Percentiles rank a stretch among this genome's conserved stretches.
phyloP scores from a whole-genome alignment of 2,888 invertebrate species.

The Oligia latruncula region DNA sequence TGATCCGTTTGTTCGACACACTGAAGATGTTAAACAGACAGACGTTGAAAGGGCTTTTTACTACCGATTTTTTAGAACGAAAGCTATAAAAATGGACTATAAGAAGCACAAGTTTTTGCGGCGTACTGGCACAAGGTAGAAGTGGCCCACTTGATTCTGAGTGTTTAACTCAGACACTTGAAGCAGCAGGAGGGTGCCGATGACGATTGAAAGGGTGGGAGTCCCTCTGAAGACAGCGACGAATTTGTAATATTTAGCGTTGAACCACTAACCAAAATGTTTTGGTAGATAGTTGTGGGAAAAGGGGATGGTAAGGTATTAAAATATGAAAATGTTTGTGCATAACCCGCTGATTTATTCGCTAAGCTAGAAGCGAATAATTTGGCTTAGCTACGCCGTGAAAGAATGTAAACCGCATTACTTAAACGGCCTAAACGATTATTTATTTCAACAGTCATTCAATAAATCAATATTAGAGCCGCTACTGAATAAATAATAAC shows the following conservation, averaged over 20 bases:
- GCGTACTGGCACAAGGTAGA: constrained; percentile 54
- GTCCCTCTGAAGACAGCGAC: constrained; percentile 56
- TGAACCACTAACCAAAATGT: constrained; percentile 44
- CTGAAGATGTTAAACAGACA: constrained; percentile 70
- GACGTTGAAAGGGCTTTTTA: constrained; percentile 58
- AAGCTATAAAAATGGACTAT: constrained; percentile 60
- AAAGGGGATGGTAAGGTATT: not conserved
- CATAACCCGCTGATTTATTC: constrained; percentile 11
- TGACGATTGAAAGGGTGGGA: constrained; percentile 59
- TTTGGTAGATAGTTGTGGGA: constrained; percentile 19
- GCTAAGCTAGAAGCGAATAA: constrained; percentile 3
- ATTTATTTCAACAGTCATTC: constrained; percentile 31
- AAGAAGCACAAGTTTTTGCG: constrained; percentile 56
- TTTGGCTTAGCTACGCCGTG: not conserved
- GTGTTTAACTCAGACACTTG: constrained; percentile 63
- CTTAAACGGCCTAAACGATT: constrained; percentile 26
- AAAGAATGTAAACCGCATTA: constrained; percentile 12
- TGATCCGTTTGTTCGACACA: constrained; percentile 74
- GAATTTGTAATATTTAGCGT: constrained; percentile 45
- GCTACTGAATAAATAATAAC: constrained; percentile 55
- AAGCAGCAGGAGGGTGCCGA: constrained; percentile 57
- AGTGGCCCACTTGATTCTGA: constrained; percentile 64
- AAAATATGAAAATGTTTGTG: constrained; percentile 13
- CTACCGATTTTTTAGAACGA: constrained; percentile 51
- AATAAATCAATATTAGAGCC: constrained; percentile 59